These are phyloP conservation scores for Neofelis nebulosa DNA, from an alignment of 2,113 vertebrate species.

Conservation along the genomic window DNA sequence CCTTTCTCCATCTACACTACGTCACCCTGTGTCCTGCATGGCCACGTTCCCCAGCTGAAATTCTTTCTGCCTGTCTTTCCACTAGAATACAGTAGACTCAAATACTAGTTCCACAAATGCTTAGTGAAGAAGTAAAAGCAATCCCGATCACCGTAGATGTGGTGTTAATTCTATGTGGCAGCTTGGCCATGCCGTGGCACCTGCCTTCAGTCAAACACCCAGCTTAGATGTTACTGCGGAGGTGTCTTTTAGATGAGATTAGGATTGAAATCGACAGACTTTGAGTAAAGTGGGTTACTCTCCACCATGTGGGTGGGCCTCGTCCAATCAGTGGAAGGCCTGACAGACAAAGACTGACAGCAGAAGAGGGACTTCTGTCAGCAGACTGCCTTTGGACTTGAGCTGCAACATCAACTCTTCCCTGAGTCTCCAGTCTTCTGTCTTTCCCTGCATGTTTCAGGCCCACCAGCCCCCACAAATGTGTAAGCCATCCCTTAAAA, in stretches of 20 bases:
- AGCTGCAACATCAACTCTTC: not conserved
- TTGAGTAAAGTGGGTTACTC: not conserved
- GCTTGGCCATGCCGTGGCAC: not conserved
- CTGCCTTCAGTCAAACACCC: not conserved
- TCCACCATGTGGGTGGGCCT: not conserved
- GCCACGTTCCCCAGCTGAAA: accelerated
- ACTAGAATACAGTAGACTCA: not conserved
- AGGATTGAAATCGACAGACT: not conserved
- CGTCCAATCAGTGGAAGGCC: not conserved
- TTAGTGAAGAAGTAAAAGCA: not conserved
- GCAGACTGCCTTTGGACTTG: not conserved
- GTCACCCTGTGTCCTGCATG: not conserved
- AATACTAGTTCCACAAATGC: not conserved
- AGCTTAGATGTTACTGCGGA: not conserved
- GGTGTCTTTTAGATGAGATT: not conserved
- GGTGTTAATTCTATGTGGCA: not conserved
- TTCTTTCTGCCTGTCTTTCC: not conserved
- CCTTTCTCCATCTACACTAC: too few relatives aligned
- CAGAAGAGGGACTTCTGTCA: not conserved
- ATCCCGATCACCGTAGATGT: not conserved
- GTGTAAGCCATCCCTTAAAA: not conserved
- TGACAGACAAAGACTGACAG: not conserved
- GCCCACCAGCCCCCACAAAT: not conserved
- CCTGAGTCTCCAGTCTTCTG: not conserved
- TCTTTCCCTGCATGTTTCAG: not conserved